Evolutionary conservation across 2,113 vertebrate species (phyloP).

Genomic region (Chinchilla lanigera): DNA sequence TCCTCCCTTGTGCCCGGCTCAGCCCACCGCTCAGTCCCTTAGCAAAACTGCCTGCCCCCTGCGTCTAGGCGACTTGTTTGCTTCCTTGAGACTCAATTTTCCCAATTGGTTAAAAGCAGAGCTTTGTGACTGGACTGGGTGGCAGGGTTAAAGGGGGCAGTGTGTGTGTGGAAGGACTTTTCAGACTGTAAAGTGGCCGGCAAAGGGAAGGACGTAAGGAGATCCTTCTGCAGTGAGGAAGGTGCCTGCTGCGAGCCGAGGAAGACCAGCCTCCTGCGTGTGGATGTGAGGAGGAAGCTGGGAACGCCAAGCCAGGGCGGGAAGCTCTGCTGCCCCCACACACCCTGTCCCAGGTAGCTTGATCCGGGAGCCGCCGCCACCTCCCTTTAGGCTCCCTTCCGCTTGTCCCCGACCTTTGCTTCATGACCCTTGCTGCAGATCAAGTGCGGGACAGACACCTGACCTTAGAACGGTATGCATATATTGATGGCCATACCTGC

Average conservation of each 20-base stretch:
- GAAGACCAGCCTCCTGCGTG: neutral
- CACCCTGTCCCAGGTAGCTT: neutral
- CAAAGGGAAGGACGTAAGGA: neutral
- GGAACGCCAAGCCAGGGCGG: neutral
- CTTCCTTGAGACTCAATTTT: neutral
- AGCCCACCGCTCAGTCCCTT: neutral
- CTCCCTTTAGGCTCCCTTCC: neutral
- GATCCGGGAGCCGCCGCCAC: neutral
- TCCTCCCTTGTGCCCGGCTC: neutral
- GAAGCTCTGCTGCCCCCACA: neutral
- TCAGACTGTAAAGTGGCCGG: neutral
- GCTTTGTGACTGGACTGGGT: neutral
- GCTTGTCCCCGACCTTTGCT: neutral
- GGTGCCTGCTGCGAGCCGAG: neutral
- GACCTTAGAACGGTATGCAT: rapidly evolving
- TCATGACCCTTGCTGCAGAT: neutral
- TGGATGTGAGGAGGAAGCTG: neutral
- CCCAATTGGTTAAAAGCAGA: neutral
- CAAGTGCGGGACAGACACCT: neutral
- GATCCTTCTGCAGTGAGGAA: neutral
- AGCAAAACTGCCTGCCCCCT: neutral
- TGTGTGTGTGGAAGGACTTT: neutral
- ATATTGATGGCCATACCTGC: slow-evolving; percentile 85
- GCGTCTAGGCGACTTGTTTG: neutral
- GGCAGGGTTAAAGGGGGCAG: too few relatives aligned